These are phyloP conservation scores for Tachystola acroxantha DNA, from an alignment of 2,888 invertebrate genomes.

Conservation along the genomic window DNA sequence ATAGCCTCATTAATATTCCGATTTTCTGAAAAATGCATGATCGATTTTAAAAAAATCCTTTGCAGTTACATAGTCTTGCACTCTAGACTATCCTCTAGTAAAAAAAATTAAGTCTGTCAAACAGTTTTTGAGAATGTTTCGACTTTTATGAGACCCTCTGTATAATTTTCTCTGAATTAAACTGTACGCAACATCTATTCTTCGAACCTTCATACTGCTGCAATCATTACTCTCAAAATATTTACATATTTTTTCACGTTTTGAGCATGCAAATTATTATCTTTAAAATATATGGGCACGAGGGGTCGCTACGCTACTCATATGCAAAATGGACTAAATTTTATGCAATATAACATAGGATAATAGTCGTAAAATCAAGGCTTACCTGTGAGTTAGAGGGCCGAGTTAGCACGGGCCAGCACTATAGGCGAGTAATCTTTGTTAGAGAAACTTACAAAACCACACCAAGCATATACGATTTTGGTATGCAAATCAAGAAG, in stretches of 20 bases:
- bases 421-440: no score
- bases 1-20: no score
- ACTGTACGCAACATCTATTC: conserved; percentile 11
- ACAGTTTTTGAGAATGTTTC: no score
- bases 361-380: conserved; percentile 23
- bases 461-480: no score
- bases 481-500: conserved; percentile 40
- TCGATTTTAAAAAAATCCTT: no score
- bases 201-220: conserved; percentile 3
- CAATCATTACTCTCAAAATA: conserved; percentile 8
- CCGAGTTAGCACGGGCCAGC: conserved; percentile 20
- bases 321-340: conserved; percentile 32
- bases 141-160: no score
- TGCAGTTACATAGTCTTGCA: no score
- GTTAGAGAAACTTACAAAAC: no score
- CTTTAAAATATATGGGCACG: conserved; percentile 11
- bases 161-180: no score
- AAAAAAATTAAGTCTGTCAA: no score
- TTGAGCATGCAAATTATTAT: conserved; percentile 27
- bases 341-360: conserved; percentile 25
- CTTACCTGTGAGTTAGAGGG: conserved; percentile 22
- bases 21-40: no score
- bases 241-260: conserved; percentile 14
- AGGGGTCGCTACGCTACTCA: conserved; percentile 13
- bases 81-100: no score